phyloP scores from a whole-genome alignment of 1,140 invertebrate species.

The Drosophila malerkotliana region DNA sequence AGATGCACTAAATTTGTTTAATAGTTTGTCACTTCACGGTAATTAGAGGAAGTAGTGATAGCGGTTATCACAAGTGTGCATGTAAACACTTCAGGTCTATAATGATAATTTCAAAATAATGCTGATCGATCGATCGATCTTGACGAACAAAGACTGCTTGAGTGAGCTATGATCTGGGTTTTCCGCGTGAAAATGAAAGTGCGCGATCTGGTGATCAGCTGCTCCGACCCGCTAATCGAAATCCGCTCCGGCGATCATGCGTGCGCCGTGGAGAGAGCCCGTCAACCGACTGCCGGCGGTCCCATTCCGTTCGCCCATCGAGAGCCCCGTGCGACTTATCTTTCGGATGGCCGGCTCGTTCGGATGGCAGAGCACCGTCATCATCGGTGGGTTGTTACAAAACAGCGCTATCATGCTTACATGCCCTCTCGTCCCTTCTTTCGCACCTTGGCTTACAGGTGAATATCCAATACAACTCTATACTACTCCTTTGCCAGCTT shows the following conservation, averaged over 20 bases:
- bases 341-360: slow-evolving; percentile 13
- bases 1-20: background rate
- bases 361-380: background rate
- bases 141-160: slow-evolving; percentile 17
- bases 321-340: slow-evolving; percentile 26
- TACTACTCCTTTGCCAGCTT: slow-evolving; percentile 6
- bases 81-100: slow-evolving; percentile 1
- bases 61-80: slow-evolving; percentile 2
- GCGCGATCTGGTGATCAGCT: slow-evolving; percentile 17
- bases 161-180: background rate
- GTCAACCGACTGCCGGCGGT: slow-evolving; percentile 39
- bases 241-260: slow-evolving; percentile 45
- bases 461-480: slow-evolving; percentile 6
- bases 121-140: background rate
- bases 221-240: slow-evolving; percentile 16
- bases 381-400: slow-evolving; percentile 1
- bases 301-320: slow-evolving; percentile 6
- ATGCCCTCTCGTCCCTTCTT: slow-evolving; percentile 18
- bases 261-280: slow-evolving; percentile 45
- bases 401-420: slow-evolving; percentile 44
- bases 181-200: slow-evolving; percentile 24
- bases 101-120: slow-evolving; percentile 7
- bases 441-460: slow-evolving; percentile 18
- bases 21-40: slow-evolving; percentile 6
- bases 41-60: slow-evolving; percentile 1